These are phyloP conservation scores for Laupala kohalensis DNA, from an alignment of 1,140 invertebrate species.

Conservation along the genomic window DNA sequence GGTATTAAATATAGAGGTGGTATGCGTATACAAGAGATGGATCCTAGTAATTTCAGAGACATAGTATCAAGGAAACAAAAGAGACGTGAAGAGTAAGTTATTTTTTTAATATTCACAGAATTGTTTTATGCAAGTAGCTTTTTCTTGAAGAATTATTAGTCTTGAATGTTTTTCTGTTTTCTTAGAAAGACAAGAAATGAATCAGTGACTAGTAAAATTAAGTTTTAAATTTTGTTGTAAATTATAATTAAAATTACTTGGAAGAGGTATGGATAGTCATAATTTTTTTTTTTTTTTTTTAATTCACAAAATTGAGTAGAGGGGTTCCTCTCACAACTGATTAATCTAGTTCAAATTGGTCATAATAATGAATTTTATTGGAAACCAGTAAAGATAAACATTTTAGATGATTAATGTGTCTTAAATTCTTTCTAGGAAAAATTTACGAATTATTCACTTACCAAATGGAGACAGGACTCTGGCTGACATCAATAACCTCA, in stretches of 20 bases:
- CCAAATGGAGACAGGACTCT: slow-evolving; percentile 25
- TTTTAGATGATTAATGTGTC: too few species aligned
- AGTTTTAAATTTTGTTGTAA: too few species aligned
- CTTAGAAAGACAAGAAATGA: too few species aligned
- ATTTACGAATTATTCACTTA: slow-evolving; percentile 29
- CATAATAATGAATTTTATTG: too few species aligned
- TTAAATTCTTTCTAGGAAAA: slow-evolving; percentile 23
- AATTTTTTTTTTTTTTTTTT: not conserved
- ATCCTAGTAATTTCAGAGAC: slow-evolving; percentile 14
- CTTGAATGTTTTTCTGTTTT: too few species aligned
- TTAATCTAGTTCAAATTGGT: too few species aligned
- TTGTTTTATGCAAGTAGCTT: too few species aligned
- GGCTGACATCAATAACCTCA: slow-evolving; percentile 8
- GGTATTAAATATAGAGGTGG: slow-evolving; percentile 32
- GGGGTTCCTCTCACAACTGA: too few species aligned
- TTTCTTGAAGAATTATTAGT: too few species aligned
- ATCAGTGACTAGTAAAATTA: too few species aligned
- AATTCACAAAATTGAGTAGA: not conserved
- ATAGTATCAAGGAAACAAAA: slow-evolving; percentile 14
- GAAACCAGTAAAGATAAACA: too few species aligned
- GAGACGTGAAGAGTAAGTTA: slow-evolving; percentile 13
- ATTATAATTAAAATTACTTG: not conserved
- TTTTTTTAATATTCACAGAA: not conserved
- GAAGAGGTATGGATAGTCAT: not conserved
- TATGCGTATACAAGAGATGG: slow-evolving; percentile 10